phyloP scores from a whole-genome alignment of 2,797 vertebrate genomes.

The Sebastolobus alascanus region DNA sequence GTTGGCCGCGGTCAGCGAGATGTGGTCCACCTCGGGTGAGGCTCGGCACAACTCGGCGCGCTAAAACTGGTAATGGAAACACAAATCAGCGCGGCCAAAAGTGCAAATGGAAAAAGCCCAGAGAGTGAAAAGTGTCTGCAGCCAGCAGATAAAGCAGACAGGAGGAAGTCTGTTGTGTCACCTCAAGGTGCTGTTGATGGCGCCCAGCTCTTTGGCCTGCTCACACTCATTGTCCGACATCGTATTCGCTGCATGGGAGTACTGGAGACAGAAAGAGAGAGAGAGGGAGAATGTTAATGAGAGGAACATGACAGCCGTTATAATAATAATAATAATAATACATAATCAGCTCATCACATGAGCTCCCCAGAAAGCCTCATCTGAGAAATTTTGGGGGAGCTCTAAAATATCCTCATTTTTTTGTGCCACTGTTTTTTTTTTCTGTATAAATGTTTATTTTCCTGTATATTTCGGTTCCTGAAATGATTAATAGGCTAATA shows the following conservation, averaged over 20 bases:
- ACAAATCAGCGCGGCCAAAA: not conserved
- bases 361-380: too few relatives aligned
- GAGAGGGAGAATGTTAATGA: not conserved
- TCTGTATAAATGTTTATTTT: not conserved
- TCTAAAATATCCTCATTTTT: too few relatives aligned
- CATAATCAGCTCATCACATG: not conserved
- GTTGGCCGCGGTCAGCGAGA: too few relatives aligned
- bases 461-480: not conserved
- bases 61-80: not conserved
- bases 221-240: constrained; percentile 91
- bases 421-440: too few relatives aligned
- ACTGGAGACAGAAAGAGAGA: constrained; percentile 76
- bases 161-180: constrained; percentile 62
- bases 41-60: rapidly evolving
- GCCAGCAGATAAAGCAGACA: not conserved
- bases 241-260: constrained; percentile 84
- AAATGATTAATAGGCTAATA: not conserved
- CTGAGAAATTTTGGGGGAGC: too few relatives aligned
- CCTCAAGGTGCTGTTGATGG: constrained; percentile 96
- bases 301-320: not conserved
- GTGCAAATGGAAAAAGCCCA: not conserved
- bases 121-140: not conserved
- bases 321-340: not conserved
- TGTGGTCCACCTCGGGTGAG: too few relatives aligned
- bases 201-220: constrained; percentile 93